A percentile compares a stretch with the other conserved stretches of the same genome.
Conservation (phyloP, 2,888 invertebrate genomes). For the Cataglyphis livida region DNA sequence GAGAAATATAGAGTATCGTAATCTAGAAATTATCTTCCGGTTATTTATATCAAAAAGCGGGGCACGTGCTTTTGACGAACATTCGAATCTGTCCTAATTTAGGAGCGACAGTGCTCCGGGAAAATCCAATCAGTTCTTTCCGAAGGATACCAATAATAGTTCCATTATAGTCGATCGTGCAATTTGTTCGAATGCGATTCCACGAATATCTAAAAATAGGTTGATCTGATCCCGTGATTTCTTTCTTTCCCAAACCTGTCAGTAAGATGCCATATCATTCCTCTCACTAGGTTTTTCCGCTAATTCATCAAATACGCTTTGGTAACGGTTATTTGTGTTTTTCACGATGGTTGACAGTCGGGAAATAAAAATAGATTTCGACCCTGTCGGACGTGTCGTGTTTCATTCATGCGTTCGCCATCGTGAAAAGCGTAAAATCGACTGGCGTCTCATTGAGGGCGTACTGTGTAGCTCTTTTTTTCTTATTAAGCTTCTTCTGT, state of each 20-base stretch:
- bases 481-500: constrained; percentile 26
- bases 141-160: constrained; percentile 51
- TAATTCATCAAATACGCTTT: constrained; percentile 18
- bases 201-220: constrained; percentile 63
- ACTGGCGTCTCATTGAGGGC: constrained; percentile 8
- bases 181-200: constrained; percentile 69
- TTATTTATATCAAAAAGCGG: neutral
- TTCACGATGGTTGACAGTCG: constrained; percentile 20
- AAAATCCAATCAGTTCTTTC: constrained; percentile 52
- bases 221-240: constrained; percentile 35
- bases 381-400: constrained; percentile 25
- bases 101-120: constrained; percentile 20
- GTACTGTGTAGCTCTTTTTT: neutral
- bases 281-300: neutral
- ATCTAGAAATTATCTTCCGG: neutral
- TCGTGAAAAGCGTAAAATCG: constrained; percentile 43
- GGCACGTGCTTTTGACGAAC: neutral
- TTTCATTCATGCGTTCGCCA: constrained; percentile 16
- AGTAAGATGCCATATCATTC: constrained; percentile 1
- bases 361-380: constrained; percentile 15
- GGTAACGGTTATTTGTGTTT: constrained; percentile 31
- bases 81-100: constrained; percentile 21
- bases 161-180: constrained; percentile 66
- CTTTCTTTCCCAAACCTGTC: constrained; percentile 23
- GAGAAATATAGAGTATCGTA: neutral